phyloP scores from a whole-genome alignment of 1,140 invertebrate species.

The Drosophila nigromelanica region DNA sequence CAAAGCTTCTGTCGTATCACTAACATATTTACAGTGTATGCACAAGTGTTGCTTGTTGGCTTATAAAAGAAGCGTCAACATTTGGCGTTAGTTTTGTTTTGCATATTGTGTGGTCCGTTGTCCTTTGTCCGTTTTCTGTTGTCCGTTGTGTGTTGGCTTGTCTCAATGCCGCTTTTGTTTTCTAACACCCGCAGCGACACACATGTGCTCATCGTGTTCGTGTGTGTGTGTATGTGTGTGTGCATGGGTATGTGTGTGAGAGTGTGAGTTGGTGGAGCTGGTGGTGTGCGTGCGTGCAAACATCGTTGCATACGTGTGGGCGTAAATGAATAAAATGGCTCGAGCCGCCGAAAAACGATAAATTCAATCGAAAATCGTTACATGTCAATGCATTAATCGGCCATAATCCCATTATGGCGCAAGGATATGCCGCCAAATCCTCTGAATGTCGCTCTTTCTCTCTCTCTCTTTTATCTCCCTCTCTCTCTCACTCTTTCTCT shows the following conservation, averaged over 20 bases:
- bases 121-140: constrained; percentile 7
- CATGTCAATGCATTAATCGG: constrained; percentile 84
- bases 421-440: constrained; percentile 67
- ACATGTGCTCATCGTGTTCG: constrained; percentile 26
- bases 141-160: constrained; percentile 42
- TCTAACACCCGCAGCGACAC: constrained; percentile 74
- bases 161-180: constrained; percentile 74
- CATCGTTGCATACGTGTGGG: constrained; percentile 78
- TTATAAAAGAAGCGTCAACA: constrained; percentile 40
- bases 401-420: constrained; percentile 84
- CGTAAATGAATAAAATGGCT: constrained; percentile 82
- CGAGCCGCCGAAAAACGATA: constrained; percentile 80
- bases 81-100: constrained; percentile 72
- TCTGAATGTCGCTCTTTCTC: constrained; percentile 3
- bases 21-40: constrained; percentile 31
- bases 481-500: constrained; percentile 11
- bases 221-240: constrained; percentile 16
- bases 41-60: constrained; percentile 26
- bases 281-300: constrained; percentile 62
- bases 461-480: constrained; percentile 13
- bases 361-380: constrained; percentile 84
- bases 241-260: constrained; percentile 20
- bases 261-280: too few relatives aligned
- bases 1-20: background rate
- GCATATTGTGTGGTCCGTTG: constrained; percentile 60